Evolutionary conservation across 1,140 invertebrate species (phyloP).

Genomic region (Penaeus japonicus): DNA sequence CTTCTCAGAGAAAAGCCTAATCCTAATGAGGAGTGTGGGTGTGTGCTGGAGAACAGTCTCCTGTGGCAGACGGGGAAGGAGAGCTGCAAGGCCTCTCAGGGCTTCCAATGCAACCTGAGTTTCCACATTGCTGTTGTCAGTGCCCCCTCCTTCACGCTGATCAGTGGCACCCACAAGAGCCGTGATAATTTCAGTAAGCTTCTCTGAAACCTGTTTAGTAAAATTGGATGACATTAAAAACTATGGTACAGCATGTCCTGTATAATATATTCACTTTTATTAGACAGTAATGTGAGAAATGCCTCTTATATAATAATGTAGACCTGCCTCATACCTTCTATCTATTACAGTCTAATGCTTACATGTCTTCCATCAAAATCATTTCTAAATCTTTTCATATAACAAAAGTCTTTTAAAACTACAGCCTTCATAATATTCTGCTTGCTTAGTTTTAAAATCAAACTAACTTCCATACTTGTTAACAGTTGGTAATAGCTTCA

Average conservation of each 20-base stretch:
- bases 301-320: too few species aligned
- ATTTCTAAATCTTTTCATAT: too few species aligned
- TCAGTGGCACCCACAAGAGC: constrained; percentile 57
- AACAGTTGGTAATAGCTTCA: too few species aligned
- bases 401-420: too few species aligned
- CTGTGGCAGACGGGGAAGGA: constrained; percentile 49
- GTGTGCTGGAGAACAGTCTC: constrained; percentile 55
- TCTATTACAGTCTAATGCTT: too few species aligned
- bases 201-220: constrained; percentile 43
- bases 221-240: neutral
- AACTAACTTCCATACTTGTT: too few species aligned
- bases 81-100: constrained; percentile 51
- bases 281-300: too few species aligned
- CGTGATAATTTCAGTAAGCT: constrained; percentile 49
- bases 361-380: too few species aligned
- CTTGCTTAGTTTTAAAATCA: too few species aligned
- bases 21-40: constrained; percentile 55
- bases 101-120: constrained; percentile 54
- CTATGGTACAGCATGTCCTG: too few species aligned
- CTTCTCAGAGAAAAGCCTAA: constrained; percentile 56
- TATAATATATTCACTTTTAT: neutral
- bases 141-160: constrained; percentile 37
- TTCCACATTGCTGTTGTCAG: constrained; percentile 29
- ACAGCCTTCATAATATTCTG: too few species aligned
- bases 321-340: too few species aligned